Evolutionary conservation across 2,888 invertebrate genomes (phyloP), one percentile per base, ranked within the genome.

Genomic region (Zygothrica quintamaculata): DNA sequence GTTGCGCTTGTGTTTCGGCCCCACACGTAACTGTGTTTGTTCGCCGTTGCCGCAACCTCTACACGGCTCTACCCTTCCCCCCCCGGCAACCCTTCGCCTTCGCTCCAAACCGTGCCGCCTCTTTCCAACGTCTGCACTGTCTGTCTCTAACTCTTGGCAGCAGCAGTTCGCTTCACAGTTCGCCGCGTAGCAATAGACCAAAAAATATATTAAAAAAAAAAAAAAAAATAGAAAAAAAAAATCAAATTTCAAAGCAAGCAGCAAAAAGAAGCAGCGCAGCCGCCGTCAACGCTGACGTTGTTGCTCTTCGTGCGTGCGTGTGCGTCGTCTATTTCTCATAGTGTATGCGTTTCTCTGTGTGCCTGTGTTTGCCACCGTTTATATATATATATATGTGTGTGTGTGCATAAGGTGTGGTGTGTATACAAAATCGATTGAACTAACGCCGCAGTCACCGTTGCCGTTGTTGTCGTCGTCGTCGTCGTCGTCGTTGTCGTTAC

Each of bases 371-470:
- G n/a, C n/a, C n/a, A n/a, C n/a, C n/a, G n/a, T n/a, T n/a, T n/a
- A n/a, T n/a, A n/a, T n/a, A n/a, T n/a, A n/a, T n/a, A n/a, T n/a
- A n/a, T 18, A 34, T 39, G 68, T 37, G 40, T 42, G 61, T 64
- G 62, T 51, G 62, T 58, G 60, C 65, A 65, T 64, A 79, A 82
- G 79, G 79, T 79, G 78, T 79, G 78, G 79, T 79, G 82, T 79
- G 55, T 80, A 79, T 79, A 79, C 64, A 74, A 82, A 82, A 80
- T 80, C 84, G 84, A 80, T 80, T 72, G 56, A 74, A 59, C 52
- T 48, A 68, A 53, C 60, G 68, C 44, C 33, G 55, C 26, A 36
- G 47, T 11, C 52, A 44, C 22, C 15, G 37, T 15, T 44, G 12
- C 4, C 57, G 22, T 12, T 11, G 34, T 9, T 31, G 59, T 39